phyloP scores from a whole-genome alignment of 2,888 invertebrate species.

The Helicoverpa assulta region DNA sequence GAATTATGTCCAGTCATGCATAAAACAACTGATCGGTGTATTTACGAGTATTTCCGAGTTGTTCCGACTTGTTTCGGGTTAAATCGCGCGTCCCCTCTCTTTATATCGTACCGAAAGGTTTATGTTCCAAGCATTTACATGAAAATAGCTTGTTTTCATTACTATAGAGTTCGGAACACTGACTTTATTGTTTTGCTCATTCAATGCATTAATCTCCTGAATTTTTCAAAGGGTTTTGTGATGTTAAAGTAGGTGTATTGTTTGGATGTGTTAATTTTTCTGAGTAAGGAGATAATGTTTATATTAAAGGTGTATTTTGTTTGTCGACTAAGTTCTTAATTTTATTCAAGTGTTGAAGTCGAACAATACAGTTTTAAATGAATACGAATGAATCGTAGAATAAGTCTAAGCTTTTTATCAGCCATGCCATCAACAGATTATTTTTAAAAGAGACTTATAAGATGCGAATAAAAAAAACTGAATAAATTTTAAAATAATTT shows the following conservation, averaged over 20 bases:
- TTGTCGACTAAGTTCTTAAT: no score
- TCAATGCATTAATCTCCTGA: slow-evolving; percentile 40
- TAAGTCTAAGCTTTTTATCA: no score
- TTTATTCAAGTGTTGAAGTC: no score
- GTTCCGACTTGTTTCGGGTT: slow-evolving; percentile 40
- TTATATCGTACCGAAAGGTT: slow-evolving; percentile 42
- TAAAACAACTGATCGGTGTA: slow-evolving; percentile 40
- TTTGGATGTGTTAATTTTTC: neutral
- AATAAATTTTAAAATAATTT: no score
- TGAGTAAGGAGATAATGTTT: no score
- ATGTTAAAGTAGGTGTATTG: neutral
- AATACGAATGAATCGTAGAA: no score
- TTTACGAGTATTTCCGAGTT: neutral
- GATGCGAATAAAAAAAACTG: no score
- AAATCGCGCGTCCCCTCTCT: slow-evolving; percentile 44
- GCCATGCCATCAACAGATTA: no score
- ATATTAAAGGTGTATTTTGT: no score
- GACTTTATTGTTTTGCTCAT: slow-evolving; percentile 55
- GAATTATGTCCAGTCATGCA: slow-evolving; percentile 38
- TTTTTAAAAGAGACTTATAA: no score
- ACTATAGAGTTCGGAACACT: slow-evolving; percentile 29
- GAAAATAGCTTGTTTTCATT: slow-evolving; percentile 53
- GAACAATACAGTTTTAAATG: no score
- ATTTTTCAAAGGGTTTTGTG: slow-evolving; percentile 11
- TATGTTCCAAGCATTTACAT: slow-evolving; percentile 52